Conservation (phyloP, 2,113 vertebrate genomes). For the Ophiodon elongatus region DNA sequence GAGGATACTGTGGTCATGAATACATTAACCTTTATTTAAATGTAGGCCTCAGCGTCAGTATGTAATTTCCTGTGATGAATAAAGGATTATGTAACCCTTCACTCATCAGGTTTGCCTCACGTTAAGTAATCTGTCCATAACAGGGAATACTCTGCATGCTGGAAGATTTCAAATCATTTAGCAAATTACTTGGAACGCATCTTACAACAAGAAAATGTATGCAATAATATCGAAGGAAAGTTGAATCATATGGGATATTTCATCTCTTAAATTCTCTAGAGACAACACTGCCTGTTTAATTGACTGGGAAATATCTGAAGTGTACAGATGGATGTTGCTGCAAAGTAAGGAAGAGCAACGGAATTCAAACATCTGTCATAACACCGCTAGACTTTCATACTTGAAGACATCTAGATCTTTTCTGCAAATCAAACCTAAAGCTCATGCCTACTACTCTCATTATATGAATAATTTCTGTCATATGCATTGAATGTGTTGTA, state of each 20-base stretch:
- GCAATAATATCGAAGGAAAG: neutral
- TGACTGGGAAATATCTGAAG: neutral
- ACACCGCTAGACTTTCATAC: too few species aligned
- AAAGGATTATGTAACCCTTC: too few species aligned
- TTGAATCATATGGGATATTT: neutral
- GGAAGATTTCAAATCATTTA: neutral
- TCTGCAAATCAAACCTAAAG: neutral
- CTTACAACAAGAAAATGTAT: neutral
- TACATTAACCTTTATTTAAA: neutral
- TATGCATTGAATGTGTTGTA: too few species aligned
- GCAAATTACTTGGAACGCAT: neutral
- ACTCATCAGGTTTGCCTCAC: slow-evolving; percentile 15
- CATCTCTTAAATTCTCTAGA: neutral
- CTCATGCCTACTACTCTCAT: too few species aligned
- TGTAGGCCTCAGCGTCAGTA: neutral
- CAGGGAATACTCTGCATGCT: neutral
- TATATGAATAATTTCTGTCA: too few species aligned
- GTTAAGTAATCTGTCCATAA: neutral
- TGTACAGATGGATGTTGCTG: neutral
- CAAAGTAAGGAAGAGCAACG: neutral
- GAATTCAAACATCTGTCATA: neutral
- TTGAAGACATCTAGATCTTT: neutral
- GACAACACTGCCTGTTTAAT: neutral
- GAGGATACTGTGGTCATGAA: neutral
- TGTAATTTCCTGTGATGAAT: neutral